Evolutionary conservation across 2,888 invertebrate genomes (phyloP).

Genomic region (Coenonympha glycerion): DNA sequence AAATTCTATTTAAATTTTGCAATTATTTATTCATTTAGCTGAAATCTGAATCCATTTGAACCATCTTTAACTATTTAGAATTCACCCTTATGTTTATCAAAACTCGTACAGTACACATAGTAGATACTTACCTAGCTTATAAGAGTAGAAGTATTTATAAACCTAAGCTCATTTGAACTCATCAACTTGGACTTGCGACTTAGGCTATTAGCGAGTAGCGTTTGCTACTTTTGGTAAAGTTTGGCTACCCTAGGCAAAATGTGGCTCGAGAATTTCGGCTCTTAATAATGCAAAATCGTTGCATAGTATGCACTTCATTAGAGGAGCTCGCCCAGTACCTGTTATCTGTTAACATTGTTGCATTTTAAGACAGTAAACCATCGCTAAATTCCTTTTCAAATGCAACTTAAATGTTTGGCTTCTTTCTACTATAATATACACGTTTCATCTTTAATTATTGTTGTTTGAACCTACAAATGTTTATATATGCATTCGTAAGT

Average conservation of each 20-base stretch:
- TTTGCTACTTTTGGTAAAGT: slow-evolving; percentile 8
- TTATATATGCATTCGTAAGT: no score
- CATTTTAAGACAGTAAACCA: slow-evolving; percentile 5
- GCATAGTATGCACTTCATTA: slow-evolving; percentile 12
- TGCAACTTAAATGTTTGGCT: background rate
- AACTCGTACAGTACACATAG: no score
- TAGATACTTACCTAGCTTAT: no score
- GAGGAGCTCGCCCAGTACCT: background rate
- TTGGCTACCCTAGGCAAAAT: slow-evolving; percentile 3
- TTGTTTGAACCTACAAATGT: no score
- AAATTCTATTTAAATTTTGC: no score
- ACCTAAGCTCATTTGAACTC: no score
- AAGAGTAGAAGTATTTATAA: no score
- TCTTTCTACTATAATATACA: background rate
- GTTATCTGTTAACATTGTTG: slow-evolving; percentile 8
- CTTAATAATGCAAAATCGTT: slow-evolving; percentile 13
- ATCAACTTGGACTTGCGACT: background rate
- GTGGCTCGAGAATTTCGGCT: slow-evolving; percentile 8
- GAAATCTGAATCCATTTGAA: no score
- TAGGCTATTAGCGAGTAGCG: slow-evolving; percentile 2
- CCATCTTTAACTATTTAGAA: no score
- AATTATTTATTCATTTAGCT: no score
- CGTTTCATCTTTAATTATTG: background rate
- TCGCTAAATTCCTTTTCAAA: background rate
- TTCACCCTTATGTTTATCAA: no score